A percentile compares a stretch with the other conserved stretches of the same genome.
These are phyloP conservation scores for Nymphicus hollandicus DNA, from an alignment of 2,113 vertebrate genomes.

Conservation along the genomic window DNA sequence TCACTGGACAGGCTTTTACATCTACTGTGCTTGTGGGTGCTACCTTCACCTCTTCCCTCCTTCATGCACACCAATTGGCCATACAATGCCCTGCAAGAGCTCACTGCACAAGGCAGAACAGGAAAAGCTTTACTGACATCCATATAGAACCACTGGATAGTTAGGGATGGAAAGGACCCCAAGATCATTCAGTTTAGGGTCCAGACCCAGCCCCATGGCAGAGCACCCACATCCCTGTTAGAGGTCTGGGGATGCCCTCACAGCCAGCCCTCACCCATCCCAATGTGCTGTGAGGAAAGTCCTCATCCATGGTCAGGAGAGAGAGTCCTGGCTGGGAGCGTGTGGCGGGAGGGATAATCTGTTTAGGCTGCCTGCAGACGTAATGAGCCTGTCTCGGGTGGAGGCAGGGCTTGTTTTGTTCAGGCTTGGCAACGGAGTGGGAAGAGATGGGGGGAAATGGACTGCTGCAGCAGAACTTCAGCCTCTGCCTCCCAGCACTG, in stretches of 20 bases:
- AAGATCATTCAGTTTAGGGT: neutral
- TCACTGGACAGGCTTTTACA: neutral
- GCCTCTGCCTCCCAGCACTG: neutral
- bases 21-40: neutral
- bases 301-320: neutral
- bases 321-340: neutral
- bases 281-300: neutral
- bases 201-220: rapidly evolving
- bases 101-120: neutral
- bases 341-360: conserved; percentile 4
- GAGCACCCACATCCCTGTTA: neutral
- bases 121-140: neutral
- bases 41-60: neutral
- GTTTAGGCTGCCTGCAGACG: conserved; percentile 42
- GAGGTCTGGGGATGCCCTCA: neutral
- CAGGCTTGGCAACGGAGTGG: conserved; percentile 32
- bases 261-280: neutral
- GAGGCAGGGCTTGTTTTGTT: conserved; percentile 55
- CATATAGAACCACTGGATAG: neutral
- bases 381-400: conserved; percentile 30
- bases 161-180: neutral
- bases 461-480: neutral
- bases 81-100: neutral
- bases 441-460: neutral
- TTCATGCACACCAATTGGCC: rapidly evolving